Base-by-base conservation (phyloP, 2,888 invertebrate genomes). In the Anaspis maculata region DNA sequence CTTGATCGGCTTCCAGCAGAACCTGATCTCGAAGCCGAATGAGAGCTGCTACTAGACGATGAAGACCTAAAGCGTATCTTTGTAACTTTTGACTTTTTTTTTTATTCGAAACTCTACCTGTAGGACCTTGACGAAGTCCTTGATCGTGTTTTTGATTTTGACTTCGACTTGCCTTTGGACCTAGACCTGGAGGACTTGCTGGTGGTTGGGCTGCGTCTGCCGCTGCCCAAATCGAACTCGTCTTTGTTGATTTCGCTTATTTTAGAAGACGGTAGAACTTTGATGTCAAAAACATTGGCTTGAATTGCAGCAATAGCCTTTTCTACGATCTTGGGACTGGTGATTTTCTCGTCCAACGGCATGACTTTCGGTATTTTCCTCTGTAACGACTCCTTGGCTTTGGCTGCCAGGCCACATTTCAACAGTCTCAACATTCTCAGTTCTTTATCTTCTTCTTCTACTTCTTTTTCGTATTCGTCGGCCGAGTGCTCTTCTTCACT, bases 301-400 rank as follows among this genome's bases (percentile, higher is more conserved):
- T n/a, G n/a, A n/a, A n/a, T n/a, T n/a, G n/a, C n/a, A n/a, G n/a
- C n/a, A n/a, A n/a, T 56, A 5, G 32, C 46, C 34, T 43, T 45
- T 15, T 44, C 45, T n/a, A 39, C 36, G 2, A 33, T 37, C 32
- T 44, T 48, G 5, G 47, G 46, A 37, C 46, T 48, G 1, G 13
- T 27, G 32, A n/a, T n/a, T n/a, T n/a, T n/a, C n/a, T n/a, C n/a
- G n/a, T n/a, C n/a, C n/a, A n/a, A n/a, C n/a, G n/a, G n/a, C n/a
- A n/a, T n/a, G n/a, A n/a, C n/a, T 35, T 39, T 56, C 7, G 68
- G 67, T 36, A 68, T 63, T 46, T 72, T 76, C 54, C 75, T 75
- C 41, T 77, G 77, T 34, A 79, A 61, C 2, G 70, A 67, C 54
- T 81, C 82, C 51, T 80, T 81, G 2, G 85, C 84, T 62, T 85